phyloP scores from a whole-genome alignment of 2,797 vertebrate genomes.

The Halcyon leucocephala region DNA sequence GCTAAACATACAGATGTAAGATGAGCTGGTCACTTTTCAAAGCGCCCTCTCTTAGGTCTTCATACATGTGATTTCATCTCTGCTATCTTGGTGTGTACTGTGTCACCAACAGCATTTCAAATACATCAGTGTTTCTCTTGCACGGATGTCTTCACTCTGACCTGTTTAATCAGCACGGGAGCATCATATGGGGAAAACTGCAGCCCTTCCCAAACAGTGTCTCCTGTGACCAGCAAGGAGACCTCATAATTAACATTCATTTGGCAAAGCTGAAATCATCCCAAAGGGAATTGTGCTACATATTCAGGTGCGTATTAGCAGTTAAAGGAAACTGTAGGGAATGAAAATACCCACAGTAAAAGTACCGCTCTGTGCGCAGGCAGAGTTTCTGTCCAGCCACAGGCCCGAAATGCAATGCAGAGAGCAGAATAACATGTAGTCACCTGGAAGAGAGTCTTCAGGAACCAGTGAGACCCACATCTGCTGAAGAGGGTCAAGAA shows the following conservation, averaged over 20 bases:
- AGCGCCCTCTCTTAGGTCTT: neutral
- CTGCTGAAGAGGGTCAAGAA: neutral
- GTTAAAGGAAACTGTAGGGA: neutral
- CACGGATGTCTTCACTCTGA: neutral
- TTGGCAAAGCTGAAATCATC: neutral
- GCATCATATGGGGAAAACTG: neutral
- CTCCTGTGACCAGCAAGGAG: neutral
- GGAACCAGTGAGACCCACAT: neutral
- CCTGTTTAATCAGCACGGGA: neutral
- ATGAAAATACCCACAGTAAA: neutral
- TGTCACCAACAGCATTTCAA: neutral
- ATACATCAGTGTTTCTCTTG: neutral
- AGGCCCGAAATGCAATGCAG: no score
- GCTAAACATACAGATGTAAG: neutral
- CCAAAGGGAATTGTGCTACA: neutral
- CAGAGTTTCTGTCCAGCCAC: no score
- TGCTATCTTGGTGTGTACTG: accelerated
- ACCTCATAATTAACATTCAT: neutral
- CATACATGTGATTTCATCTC: neutral
- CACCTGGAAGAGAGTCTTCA: neutral
- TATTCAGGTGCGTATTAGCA: neutral
- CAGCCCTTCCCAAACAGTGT: neutral
- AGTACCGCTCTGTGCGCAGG: neutral
- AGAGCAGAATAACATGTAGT: no score
- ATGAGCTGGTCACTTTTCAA: neutral